Base-by-base conservation (phyloP, 2,888 invertebrate species). In the Eupithecia abbreviata region DNA sequence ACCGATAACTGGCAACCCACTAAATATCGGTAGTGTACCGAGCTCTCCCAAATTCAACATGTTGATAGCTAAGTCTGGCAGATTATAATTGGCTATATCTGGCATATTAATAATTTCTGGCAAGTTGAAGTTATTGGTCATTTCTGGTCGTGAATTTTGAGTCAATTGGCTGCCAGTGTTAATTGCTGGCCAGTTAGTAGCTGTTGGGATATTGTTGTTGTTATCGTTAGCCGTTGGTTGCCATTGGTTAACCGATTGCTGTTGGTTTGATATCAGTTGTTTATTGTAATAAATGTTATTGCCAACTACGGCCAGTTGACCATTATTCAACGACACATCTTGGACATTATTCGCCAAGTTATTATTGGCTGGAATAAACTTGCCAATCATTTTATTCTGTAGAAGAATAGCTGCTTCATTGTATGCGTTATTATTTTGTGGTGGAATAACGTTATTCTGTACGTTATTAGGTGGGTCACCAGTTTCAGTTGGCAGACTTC, bases 1-100 rank as follows among this genome's bases (percentile, higher is more conserved):
- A 41, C 86, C 84, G 75, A 86, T 84, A 9, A 89, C 83, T 82
- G 90, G 90, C 78, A 89, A 78, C 2, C 89, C 89, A 76, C 86
- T 88, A 2, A 86, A 80, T n/a, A 86, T 80, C 72, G 89, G 88
- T 71, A 88, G 78, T 73, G 79, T 84, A 15, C 82, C 84, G 77
- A 86, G 80, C 30, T 84, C 81, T n/a, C 84, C 85, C 55, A 85
- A 81, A 74, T 82, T 83, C 1, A 85, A 75, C 1, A 82, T 76
- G 49, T 82, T 84, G 15, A 74, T 9, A 7, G 47, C 49, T 7
- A 74, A 58, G 15, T 71, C 71, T 71, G 75, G 75, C 18, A 76
- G 10, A 43, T 75, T 76, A 4, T 72, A 68, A 75, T 78, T 82
- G 49, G 70, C 79, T 71, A 62, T 12, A 72, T 73, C 69, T 75